Evolutionary conservation across 2,797 vertebrate genomes (phyloP), one percentile per base, ranked within the genome.

Genomic region (Centroberyx gerrardi): DNA sequence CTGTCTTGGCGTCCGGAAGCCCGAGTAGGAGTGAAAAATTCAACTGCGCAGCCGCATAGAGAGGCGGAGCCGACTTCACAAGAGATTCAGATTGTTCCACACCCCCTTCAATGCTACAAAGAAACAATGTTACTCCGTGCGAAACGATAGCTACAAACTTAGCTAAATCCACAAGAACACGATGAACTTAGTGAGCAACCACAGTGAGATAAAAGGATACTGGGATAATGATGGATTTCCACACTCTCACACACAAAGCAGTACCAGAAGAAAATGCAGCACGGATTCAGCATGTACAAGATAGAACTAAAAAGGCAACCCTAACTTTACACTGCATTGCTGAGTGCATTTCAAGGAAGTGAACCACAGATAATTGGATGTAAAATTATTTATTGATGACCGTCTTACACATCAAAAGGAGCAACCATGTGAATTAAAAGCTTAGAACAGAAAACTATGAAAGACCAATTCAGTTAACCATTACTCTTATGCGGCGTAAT

Each of bases 1-100:
- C 90, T 90, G 86, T 92, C 92, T 93, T 91, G 85, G 93, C 93
- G 95, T 94, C 94, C 95, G 95, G 94, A 96, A 95, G 92, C 93
- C 90, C 89, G 92, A 95, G 89, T 91, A 90, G 91, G 89, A 92
- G 86, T 88, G 88, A 76, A 85, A 90, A 89, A 76, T 65, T 52
- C 77, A 63, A 90, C n/a, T 91, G 93, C 94, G 94, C 95, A 92
- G 69, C 49, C 88, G 91, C 90, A 78, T 0, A 51, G 78, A 62
- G 76, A 82, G 92, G 92, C 75, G 92, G 91, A 90, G 93, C 79
- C 64, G 59, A 81, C 53, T 71, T 80, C 72, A 82, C 69, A 85
- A 76, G 88, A 90, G 83, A 55, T 62, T 91, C 85, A 80, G 84
- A 89, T 88, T 84, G 81, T 87, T 89, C 85, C 87, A 91, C 91